Conservation (phyloP, 2,797 vertebrate species). For the Tragelaphus eurycerus region DNA sequence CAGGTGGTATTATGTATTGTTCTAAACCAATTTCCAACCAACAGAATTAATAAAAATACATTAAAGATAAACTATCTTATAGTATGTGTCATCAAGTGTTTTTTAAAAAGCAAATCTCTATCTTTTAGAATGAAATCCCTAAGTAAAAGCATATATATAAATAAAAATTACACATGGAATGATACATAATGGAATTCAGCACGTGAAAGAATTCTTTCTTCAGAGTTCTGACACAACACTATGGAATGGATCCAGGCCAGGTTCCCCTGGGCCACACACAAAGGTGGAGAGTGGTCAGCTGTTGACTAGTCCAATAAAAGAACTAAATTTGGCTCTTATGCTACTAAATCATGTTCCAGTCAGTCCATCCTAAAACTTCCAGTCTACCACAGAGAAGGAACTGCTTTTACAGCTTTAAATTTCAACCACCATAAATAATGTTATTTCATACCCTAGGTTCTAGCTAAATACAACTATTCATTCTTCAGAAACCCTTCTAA, state of each 20-base stretch:
- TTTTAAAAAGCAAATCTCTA: background rate
- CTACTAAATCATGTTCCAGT: background rate
- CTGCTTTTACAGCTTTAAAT: background rate
- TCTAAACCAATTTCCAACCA: background rate
- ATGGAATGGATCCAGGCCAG: background rate
- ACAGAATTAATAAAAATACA: conserved; percentile 12
- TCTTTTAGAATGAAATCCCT: conserved; percentile 34
- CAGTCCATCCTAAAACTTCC: background rate
- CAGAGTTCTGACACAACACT: background rate
- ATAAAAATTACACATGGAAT: background rate
- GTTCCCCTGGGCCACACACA: background rate
- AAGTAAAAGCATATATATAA: conserved; percentile 17
- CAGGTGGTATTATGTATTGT: background rate
- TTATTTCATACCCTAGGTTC: background rate
- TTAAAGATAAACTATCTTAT: conserved; percentile 32
- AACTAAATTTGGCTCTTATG: background rate
- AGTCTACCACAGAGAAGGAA: background rate
- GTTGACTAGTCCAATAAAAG: background rate
- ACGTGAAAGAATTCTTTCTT: background rate
- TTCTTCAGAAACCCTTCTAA: background rate
- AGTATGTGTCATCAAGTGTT: background rate
- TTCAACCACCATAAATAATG: background rate
- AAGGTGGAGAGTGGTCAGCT: background rate
- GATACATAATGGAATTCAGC: background rate
- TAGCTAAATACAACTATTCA: background rate